Base-by-base conservation (phyloP, 2,888 invertebrate genomes). In the Tipula confusa region DNA sequence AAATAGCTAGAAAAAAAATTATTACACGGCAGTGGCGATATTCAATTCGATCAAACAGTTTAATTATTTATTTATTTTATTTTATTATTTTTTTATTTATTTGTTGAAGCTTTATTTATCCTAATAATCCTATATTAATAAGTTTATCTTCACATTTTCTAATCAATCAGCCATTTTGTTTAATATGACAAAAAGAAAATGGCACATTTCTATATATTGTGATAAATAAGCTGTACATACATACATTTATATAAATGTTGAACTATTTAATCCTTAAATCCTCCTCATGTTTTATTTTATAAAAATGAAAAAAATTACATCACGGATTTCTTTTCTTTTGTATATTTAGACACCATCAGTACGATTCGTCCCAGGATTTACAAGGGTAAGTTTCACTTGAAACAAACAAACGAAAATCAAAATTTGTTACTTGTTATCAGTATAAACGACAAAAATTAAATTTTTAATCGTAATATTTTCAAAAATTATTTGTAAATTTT, bases 71-170 rank as follows among this genome's bases (percentile, higher is more conserved):
- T 2, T 9, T 64, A 64, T 18, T 64, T 9, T 64, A 64, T 15
- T 64, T 64, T 64, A 24, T 9, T 2, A 11, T 24, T 64, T 33
- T 33, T 64, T 64, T 64, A 64, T 24, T 64, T 64, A 64, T 64
- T 64, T 64, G 64, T 64, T 64, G 64, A 64, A 64, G 64, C 64
- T 64, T 64, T 64, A 64, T 64, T 64, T 64, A 64, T 64, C 64
- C 64, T 64, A 64, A 64, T 64, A 64, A 64, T 64, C 64, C 64
- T 64, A 24, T 64, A 64, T 64, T 64, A 64, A 64, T 64, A 24
- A 24, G 9, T 64, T 64, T 24, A 24, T 64, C 64, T 64, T 64
- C 24, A 64, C 11, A 64, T 18, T 64, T 64, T 64, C 64, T 64
- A 64, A 64, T 64, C 18, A 64, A 64, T 11, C 5, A 18, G 64